phyloP scores from a whole-genome alignment of 2,888 invertebrate genomes.

The Osmoderma eremita region DNA sequence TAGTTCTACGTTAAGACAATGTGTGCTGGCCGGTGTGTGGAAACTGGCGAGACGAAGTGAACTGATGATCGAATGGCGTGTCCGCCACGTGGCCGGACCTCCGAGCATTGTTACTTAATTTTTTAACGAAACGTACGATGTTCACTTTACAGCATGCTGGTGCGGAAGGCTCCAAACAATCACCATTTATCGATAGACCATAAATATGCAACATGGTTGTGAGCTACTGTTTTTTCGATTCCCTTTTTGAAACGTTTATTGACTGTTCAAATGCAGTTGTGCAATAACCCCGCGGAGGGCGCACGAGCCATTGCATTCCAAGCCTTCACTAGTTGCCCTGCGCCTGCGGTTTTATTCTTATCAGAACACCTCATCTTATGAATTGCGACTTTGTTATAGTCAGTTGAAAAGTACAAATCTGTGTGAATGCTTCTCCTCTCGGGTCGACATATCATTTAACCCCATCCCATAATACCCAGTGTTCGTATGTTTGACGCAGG shows the following conservation, averaged over 20 bases:
- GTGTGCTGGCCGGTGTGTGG: conserved; percentile 42
- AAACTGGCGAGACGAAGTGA: conserved; percentile 10
- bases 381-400: conserved; percentile 73
- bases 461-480: conserved; percentile 45
- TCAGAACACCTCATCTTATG: conserved; percentile 46
- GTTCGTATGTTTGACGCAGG: conserved; percentile 51
- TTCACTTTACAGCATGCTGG: conserved; percentile 43
- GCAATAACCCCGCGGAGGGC: conserved; percentile 50
- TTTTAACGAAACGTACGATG: conserved; percentile 38
- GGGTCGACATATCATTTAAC: conserved; percentile 54
- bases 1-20: conserved; percentile 47
- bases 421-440: conserved; percentile 55
- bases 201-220: conserved; percentile 59
- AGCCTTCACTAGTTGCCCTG: conserved; percentile 51
- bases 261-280: conserved; percentile 48
- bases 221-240: conserved; percentile 56
- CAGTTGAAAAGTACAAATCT: conserved; percentile 85
- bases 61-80: not conserved
- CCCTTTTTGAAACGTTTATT: conserved; percentile 46
- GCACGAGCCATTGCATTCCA: conserved; percentile 54
- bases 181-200: conserved; percentile 55
- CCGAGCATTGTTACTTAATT: conserved; percentile 42
- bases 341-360: conserved; percentile 48
- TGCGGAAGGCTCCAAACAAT: conserved; percentile 56
- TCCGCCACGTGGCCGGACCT: conserved; percentile 9